Conservation (phyloP, 2,888 invertebrate species). For the Lordiphosa andalusiaca region DNA sequence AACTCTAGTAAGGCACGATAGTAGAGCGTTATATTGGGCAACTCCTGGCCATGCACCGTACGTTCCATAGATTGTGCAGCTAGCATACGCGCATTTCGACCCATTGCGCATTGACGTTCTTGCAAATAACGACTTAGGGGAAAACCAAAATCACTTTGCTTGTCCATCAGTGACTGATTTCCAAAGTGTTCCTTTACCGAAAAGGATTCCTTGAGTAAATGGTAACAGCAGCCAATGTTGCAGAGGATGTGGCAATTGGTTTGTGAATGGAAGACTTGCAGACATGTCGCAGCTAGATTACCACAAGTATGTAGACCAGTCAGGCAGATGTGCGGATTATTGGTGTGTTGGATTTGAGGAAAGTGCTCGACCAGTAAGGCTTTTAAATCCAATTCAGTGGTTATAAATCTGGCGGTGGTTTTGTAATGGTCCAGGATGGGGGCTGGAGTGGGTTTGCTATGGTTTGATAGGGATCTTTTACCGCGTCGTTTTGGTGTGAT, state of each 20-base stretch:
- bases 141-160: constrained; percentile 82
- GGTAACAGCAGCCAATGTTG: constrained; percentile 95
- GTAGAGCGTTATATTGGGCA: constrained; percentile 85
- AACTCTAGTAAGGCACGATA: constrained; percentile 90
- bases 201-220: constrained; percentile 85
- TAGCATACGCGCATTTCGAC: constrained; percentile 91
- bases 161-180: constrained; percentile 66
- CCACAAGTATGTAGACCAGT: constrained; percentile 95
- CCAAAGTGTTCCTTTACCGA: constrained; percentile 75
- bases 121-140: constrained; percentile 85
- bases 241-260: constrained; percentile 84
- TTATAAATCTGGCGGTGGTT: constrained; percentile 84
- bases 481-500: constrained; percentile 69
- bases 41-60: constrained; percentile 82
- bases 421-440: constrained; percentile 81
- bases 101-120: constrained; percentile 82
- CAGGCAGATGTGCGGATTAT: constrained; percentile 81
- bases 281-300: constrained; percentile 87
- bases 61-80: constrained; percentile 91
- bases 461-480: constrained; percentile 52
- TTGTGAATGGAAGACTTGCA: constrained; percentile 85
- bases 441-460: background rate
- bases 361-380: constrained; percentile 82
- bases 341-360: constrained; percentile 58
- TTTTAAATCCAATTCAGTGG: constrained; percentile 82